Evolutionary conservation across 2,797 vertebrate species (phyloP), one percentile per base, ranked within the genome.

Genomic region (Nannoperca obscura): DNA sequence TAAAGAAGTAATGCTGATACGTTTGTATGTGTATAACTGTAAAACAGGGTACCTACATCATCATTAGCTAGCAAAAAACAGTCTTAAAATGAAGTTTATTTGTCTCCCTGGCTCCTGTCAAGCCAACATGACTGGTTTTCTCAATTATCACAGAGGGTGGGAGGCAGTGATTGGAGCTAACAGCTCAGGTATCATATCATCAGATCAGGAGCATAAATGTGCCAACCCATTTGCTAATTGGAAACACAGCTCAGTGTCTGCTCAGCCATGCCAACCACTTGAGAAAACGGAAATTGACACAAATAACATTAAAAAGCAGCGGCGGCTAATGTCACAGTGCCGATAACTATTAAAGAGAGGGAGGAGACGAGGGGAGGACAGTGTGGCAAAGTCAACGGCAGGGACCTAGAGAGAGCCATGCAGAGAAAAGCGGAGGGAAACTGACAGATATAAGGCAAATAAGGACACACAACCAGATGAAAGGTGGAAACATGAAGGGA

Each of bases 61-160:
- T 42, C 12, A 11, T 22, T 3, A 24, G 46, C 17, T 59, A 32
- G 42, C 52, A 47, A 47, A 47, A 54, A 13, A 22, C 10, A 13
- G 27, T 73, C 13, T 66, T 27, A 42, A 50, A 46, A 30, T 34
- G 34, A 55, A 34, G 13, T 44, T 10, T 49, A 52, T 75, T 67
- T 40, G 46, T 47, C 42, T 63, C 34, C 13, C 27, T 22, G 22
- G n/a, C 40, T 55, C 66, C 24, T 40, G 63, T 57, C 9, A 17
- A 54, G 50, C 36, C 54, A 57, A 32, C 30, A 34, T 20, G 14
- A 67, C 52, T 71, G 73, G 27, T 46, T 72, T 49, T 65, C 38
- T 63, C 36, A 11, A 65, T 81, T 64, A 78, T 73, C 57, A 64
- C 44, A 62, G 42, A 63, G n/a, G 50, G 59, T 24, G 50, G 75